A percentile compares a stretch with the other conserved stretches of the same genome.
phyloP scores from a whole-genome alignment of 1,140 invertebrate species.

The Calosoma granatense region DNA sequence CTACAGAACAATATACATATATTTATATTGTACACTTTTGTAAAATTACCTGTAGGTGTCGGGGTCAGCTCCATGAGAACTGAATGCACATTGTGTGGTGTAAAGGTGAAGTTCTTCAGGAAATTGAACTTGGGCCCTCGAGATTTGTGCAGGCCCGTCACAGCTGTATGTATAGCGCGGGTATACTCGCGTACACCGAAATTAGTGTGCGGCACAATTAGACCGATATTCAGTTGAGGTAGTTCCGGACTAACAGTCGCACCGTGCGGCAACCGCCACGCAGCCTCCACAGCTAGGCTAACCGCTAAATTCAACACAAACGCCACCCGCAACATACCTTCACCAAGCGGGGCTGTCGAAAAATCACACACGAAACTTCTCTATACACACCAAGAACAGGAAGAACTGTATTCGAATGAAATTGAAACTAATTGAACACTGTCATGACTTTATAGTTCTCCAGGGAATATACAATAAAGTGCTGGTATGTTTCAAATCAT shows the following conservation, averaged over 20 bases:
- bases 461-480: too few species aligned
- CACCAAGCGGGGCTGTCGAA: background rate
- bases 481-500: too few species aligned
- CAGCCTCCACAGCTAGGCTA: background rate
- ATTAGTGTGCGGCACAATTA: constrained; percentile 54
- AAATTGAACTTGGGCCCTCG: constrained; percentile 46
- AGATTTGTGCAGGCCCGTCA: constrained; percentile 46
- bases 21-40: too few species aligned
- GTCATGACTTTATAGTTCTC: too few species aligned
- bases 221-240: constrained; percentile 42
- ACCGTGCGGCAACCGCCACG: background rate
- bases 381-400: background rate
- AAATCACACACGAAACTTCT: too few species aligned
- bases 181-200: constrained; percentile 57
- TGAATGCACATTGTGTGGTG: constrained; percentile 47
- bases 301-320: background rate
- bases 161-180: constrained; percentile 52
- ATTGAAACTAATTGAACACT: background rate
- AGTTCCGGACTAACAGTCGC: constrained; percentile 2
- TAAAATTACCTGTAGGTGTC: constrained; percentile 69
- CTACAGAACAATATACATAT: too few species aligned
- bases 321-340: background rate
- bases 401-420: constrained; percentile 5
- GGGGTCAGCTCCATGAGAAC: constrained; percentile 62
- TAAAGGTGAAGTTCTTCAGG: constrained; percentile 51